These are phyloP conservation scores for Gavia stellata DNA, from an alignment of 2,113 vertebrate species.

Conservation along the genomic window DNA sequence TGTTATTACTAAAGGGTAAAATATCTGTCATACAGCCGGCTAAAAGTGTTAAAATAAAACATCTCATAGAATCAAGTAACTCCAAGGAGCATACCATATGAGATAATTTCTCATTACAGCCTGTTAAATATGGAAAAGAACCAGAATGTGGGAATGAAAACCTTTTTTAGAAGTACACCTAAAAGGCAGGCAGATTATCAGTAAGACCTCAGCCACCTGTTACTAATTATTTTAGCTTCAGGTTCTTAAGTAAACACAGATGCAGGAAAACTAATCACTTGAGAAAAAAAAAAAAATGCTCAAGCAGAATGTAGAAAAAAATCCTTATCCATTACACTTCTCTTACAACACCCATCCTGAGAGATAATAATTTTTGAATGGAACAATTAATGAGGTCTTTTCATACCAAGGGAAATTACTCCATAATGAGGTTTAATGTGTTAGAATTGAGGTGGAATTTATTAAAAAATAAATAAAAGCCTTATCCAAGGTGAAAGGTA, in stretches of 20 bases:
- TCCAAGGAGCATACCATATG: not conserved
- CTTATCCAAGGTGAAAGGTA: not conserved
- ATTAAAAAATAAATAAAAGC: not conserved
- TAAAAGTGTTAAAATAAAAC: constrained; percentile 12
- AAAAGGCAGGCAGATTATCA: constrained; percentile 66
- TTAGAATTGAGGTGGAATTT: not conserved
- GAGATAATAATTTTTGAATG: constrained; percentile 1
- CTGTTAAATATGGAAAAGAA: constrained; percentile 30
- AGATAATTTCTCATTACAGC: not conserved
- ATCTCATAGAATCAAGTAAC: not conserved
- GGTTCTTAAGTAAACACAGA: constrained; percentile 74
- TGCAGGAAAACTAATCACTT: constrained; percentile 56
- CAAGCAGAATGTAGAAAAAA: not conserved
- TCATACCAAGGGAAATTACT: not conserved
- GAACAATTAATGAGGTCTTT: constrained; percentile 28
- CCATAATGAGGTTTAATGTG: not conserved
- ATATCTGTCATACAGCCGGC: not conserved
- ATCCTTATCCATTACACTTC: not conserved
- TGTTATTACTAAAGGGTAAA: not conserved
- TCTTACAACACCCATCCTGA: not conserved
- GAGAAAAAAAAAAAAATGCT: constrained; percentile 49
- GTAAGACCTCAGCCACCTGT: constrained; percentile 64
- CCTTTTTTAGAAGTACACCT: constrained; percentile 25
- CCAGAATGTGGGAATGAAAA: not conserved
- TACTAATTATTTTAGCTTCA: constrained; percentile 72